Percentiles rank a stretch among this genome's conserved stretches.
These are phyloP conservation scores for Drosophila subquinaria DNA, from an alignment of 2,888 invertebrate species.

Conservation along the genomic window DNA sequence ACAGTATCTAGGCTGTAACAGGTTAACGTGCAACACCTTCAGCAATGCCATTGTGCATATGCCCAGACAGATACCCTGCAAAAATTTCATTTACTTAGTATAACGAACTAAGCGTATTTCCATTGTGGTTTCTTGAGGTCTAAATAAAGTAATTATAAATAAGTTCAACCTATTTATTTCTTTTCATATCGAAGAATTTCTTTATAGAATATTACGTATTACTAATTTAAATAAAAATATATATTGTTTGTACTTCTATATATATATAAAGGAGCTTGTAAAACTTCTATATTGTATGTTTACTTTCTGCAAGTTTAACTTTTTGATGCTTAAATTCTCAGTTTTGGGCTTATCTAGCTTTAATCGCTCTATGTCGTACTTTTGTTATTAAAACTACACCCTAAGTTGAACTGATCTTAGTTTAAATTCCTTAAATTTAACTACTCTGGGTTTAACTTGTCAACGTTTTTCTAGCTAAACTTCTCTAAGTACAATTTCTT, in stretches of 20 bases:
- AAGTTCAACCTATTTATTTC: not conserved
- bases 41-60: not conserved
- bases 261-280: no score
- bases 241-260: not conserved
- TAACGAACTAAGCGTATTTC: not conserved
- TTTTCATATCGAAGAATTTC: not conserved
- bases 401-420: not conserved
- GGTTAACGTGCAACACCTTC: slow-evolving; percentile 7
- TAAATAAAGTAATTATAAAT: not conserved
- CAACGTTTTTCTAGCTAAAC: not conserved
- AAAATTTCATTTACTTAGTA: not conserved
- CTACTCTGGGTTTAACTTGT: not conserved
- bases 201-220: not conserved
- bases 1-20: slow-evolving; percentile 12
- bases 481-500: not conserved
- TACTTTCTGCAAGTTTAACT: not conserved
- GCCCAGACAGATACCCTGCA: slow-evolving; percentile 7
- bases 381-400: no score
- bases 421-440: not conserved
- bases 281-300: not conserved
- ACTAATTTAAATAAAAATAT: not conserved
- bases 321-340: no score
- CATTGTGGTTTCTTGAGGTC: not conserved
- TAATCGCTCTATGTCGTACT: not conserved
- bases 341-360: not conserved